Percentiles rank a stretch among this genome's conserved stretches.
Conservation (phyloP, 2,888 invertebrate species). For the Cecidostiba fungosa region DNA sequence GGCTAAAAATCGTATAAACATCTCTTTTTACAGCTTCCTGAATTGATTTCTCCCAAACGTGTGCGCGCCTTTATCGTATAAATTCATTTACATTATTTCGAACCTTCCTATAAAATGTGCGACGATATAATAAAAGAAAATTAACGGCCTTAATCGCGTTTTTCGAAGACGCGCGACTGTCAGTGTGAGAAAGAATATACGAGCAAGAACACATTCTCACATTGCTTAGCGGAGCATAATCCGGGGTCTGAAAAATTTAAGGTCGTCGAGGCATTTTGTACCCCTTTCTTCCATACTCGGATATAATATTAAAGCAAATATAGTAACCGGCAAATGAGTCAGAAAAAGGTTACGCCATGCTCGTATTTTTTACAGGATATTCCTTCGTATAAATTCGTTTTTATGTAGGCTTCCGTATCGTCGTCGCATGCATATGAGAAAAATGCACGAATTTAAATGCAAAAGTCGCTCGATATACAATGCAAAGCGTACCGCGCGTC, state of each 20-base stretch:
- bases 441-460: constrained; percentile 58
- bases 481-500: constrained; percentile 19
- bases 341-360: constrained; percentile 39
- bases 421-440: constrained; percentile 46
- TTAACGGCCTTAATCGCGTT: neutral
- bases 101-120: neutral
- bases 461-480: constrained; percentile 41
- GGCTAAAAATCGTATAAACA: neutral
- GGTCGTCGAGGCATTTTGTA: constrained; percentile 17
- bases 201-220: neutral
- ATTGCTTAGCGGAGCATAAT: constrained; percentile 32
- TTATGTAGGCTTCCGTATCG: constrained; percentile 58
- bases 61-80: neutral
- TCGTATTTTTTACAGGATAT: constrained; percentile 56
- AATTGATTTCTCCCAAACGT: neutral
- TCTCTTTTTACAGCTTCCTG: neutral
- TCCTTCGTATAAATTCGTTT: constrained; percentile 57
- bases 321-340: constrained; percentile 42
- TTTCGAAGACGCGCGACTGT: neutral
- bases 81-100: neutral
- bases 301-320: constrained; percentile 50
- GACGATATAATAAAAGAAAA: neutral
- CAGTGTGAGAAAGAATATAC: constrained; percentile 20
- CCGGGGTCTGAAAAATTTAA: constrained; percentile 27
- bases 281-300: constrained; percentile 31